These are phyloP conservation scores for Papilio polyxenes DNA, from an alignment of 1,140 invertebrate species.

Conservation along the genomic window DNA sequence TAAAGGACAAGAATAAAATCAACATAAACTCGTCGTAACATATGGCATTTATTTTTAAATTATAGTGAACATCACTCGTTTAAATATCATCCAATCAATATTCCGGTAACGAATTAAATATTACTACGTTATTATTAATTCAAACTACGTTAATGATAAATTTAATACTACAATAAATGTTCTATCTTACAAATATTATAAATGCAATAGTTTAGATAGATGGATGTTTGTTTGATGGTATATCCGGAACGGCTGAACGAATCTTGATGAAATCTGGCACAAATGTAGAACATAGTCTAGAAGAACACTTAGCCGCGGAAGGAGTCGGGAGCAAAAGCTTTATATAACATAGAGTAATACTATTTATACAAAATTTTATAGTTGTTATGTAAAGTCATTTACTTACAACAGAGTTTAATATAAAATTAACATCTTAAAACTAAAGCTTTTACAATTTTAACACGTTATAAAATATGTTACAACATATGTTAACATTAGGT, in stretches of 20 bases:
- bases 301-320: too few relatives aligned
- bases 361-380: background rate
- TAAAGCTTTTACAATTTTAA: background rate
- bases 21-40: conserved; percentile 44
- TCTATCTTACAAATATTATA: background rate
- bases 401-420: background rate
- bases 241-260: too few relatives aligned
- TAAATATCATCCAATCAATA: conserved; percentile 23
- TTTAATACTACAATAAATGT: background rate
- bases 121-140: background rate
- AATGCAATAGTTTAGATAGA: too few relatives aligned
- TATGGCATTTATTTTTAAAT: conserved; percentile 45
- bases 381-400: background rate
- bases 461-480: background rate
- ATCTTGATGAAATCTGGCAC: too few relatives aligned
- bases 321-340: too few relatives aligned
- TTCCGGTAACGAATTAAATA: conserved; percentile 6
- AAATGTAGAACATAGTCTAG: too few relatives aligned
- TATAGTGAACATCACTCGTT: conserved; percentile 31
- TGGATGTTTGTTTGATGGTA: too few relatives aligned
- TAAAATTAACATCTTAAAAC: background rate
- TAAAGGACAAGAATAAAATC: conserved; percentile 46
- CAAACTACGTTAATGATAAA: background rate
- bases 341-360: background rate
- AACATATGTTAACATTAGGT: background rate